A percentile compares a stretch with the other conserved stretches of the same genome.
These are phyloP conservation scores for Cirrhinus molitorella DNA, from an alignment of 2,797 vertebrate species.

Conservation along the genomic window DNA sequence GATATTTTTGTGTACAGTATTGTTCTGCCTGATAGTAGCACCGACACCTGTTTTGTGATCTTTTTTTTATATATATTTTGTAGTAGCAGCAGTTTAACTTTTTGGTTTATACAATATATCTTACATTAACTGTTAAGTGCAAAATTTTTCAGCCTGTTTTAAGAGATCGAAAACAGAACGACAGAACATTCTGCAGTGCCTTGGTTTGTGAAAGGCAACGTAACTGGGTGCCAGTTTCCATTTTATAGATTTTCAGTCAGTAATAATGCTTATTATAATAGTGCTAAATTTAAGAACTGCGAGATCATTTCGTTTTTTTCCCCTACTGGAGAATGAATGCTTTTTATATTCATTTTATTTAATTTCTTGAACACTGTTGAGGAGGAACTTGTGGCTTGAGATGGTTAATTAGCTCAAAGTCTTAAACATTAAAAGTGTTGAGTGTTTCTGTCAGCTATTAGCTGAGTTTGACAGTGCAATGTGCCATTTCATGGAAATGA, in stretches of 20 bases:
- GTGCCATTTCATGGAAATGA: conserved; percentile 29
- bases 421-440: conserved; percentile 15
- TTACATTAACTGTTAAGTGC: conserved; percentile 48
- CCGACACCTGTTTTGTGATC: conserved; percentile 24
- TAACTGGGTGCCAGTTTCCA: conserved; percentile 9
- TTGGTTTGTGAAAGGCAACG: conserved; percentile 33
- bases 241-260: conserved; percentile 37
- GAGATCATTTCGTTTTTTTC: conserved; percentile 34
- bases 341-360: conserved; percentile 3
- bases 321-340: neutral
- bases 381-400: neutral
- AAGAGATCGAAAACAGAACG: conserved; percentile 20
- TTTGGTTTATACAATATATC: conserved; percentile 38
- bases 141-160: conserved; percentile 30
- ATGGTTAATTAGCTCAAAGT: conserved; percentile 7
- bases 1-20: conserved; percentile 43
- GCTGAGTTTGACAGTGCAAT: conserved; percentile 30
- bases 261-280: conserved; percentile 41
- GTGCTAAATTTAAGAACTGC: conserved; percentile 19
- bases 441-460: neutral
- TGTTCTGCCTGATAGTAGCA: conserved; percentile 36
- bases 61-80: conserved; percentile 9
- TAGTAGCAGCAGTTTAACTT: conserved; percentile 27
- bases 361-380: neutral
- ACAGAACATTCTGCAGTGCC: conserved; percentile 21